phyloP scores from a whole-genome alignment of 1,140 invertebrate species.

The Drosophila sucinea region DNA sequence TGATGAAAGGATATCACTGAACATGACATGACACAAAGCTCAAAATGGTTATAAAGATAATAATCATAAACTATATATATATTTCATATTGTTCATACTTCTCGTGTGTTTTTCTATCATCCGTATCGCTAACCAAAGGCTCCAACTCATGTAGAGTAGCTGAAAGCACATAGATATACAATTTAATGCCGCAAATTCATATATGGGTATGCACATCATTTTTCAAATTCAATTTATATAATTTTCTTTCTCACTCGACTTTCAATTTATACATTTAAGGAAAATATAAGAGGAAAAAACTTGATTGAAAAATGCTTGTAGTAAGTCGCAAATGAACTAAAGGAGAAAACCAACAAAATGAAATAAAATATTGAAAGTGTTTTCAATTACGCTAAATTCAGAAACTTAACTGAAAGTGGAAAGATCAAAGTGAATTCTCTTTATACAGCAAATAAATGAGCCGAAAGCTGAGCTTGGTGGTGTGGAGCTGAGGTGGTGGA shows the following conservation, averaged over 20 bases:
- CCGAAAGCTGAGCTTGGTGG: slow-evolving; percentile 55
- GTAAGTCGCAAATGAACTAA: slow-evolving; percentile 47
- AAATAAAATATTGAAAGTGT: slow-evolving; percentile 63
- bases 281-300: slow-evolving; percentile 48
- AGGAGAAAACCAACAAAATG: slow-evolving; percentile 45
- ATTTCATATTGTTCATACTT: slow-evolving; percentile 62
- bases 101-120: slow-evolving; percentile 83
- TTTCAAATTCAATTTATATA: slow-evolving; percentile 22
- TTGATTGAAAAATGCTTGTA: slow-evolving; percentile 49
- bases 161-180: slow-evolving; percentile 80
- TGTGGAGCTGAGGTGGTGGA: slow-evolving; percentile 13
- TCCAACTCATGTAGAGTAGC: slow-evolving; percentile 87
- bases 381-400: slow-evolving; percentile 55
- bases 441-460: slow-evolving; percentile 79
- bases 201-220: slow-evolving; percentile 11
- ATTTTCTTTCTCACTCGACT: slow-evolving; percentile 32
- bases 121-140: slow-evolving; percentile 89
- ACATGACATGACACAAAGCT: slow-evolving; percentile 54
- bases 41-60: slow-evolving; percentile 4
- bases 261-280: slow-evolving; percentile 57
- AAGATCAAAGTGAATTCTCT: slow-evolving; percentile 40
- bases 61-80: background rate
- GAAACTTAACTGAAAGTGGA: slow-evolving; percentile 34
- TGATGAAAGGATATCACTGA: slow-evolving; percentile 42
- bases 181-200: slow-evolving; percentile 60